Evolutionary conservation across 1,140 invertebrate species (phyloP).

Genomic region (Penaeus japonicus): DNA sequence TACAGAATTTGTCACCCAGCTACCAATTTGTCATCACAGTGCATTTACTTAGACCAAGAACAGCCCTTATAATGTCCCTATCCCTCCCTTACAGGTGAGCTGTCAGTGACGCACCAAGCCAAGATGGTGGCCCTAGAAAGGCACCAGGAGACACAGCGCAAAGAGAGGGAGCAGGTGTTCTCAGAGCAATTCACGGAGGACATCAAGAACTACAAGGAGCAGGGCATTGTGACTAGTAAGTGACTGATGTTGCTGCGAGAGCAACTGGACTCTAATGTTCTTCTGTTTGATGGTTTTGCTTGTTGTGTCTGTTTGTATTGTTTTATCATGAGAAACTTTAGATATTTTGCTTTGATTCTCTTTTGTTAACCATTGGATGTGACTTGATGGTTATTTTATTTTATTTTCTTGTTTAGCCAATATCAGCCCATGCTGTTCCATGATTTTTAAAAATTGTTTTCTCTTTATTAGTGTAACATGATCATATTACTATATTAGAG

Average conservation of each 20-base stretch:
- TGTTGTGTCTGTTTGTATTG: neutral
- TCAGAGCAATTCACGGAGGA: constrained; percentile 44
- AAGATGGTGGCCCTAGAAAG: constrained; percentile 37
- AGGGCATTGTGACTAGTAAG: constrained; percentile 36
- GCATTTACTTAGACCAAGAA: no score
- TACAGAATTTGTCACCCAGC: neutral
- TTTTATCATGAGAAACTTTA: no score
- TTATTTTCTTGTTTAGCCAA: no score
- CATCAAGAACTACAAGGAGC: constrained; percentile 43
- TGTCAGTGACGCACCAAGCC: constrained; percentile 20
- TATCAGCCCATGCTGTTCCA: no score
- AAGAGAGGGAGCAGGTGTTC: constrained; percentile 47
- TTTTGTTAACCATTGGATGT: no score
- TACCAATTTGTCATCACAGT: no score
- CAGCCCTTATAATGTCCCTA: neutral
- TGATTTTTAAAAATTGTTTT: no score
- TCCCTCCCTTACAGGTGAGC: constrained; percentile 29
- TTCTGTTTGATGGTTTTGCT: neutral
- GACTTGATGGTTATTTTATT: no score
- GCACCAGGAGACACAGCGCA: constrained; percentile 16
- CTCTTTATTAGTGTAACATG: no score
- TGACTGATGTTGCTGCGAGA: neutral
- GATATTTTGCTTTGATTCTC: no score
- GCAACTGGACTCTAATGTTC: neutral
- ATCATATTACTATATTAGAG: no score